Evolutionary conservation across 2,888 invertebrate genomes (phyloP).

Genomic region (Nemoura dubitans): DNA sequence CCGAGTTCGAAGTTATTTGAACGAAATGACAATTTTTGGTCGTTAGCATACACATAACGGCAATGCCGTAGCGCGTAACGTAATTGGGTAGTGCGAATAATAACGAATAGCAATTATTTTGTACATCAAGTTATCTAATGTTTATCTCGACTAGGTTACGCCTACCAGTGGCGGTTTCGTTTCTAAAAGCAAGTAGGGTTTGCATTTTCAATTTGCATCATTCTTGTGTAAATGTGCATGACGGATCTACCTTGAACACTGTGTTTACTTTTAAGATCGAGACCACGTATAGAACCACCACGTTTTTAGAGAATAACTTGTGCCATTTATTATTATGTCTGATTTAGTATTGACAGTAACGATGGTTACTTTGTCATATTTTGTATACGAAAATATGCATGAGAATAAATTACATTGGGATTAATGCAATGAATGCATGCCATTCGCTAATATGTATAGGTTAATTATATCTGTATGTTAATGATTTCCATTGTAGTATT

Average conservation of each 20-base stretch:
- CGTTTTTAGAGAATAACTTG: no score
- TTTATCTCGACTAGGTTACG: neutral
- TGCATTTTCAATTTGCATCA: neutral
- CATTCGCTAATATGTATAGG: neutral
- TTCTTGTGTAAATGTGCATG: neutral
- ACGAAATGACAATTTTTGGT: neutral
- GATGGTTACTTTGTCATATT: no score
- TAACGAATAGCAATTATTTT: neutral
- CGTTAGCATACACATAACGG: neutral
- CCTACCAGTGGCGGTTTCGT: neutral
- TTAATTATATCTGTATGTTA: neutral
- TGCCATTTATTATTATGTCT: no score
- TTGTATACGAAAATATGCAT: no score
- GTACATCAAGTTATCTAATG: neutral
- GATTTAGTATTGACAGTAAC: no score
- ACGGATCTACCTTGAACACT: neutral
- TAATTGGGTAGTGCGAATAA: no score
- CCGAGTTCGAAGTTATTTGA: no score
- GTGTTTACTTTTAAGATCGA: neutral
- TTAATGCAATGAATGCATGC: neutral
- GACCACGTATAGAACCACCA: no score
- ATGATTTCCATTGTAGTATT: neutral
- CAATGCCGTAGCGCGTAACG: no score
- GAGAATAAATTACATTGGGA: no score
- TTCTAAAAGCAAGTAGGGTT: neutral